Base-by-base conservation (phyloP, 2,797 vertebrate species). In the Mormyrops boulengeri region DNA sequence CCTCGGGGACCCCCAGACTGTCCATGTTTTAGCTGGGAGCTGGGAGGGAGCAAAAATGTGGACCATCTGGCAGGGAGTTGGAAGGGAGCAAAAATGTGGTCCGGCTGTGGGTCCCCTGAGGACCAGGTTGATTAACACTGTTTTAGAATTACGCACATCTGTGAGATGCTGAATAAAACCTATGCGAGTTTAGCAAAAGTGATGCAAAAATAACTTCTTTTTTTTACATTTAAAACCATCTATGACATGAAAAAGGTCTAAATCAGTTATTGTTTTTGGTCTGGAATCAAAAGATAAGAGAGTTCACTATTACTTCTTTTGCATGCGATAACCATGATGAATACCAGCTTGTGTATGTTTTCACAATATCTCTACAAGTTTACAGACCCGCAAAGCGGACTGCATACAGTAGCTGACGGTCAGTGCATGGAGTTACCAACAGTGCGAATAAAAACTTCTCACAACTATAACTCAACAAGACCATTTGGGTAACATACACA, bases 351-450 rank as follows among this genome's bases (percentile, higher is more conserved):
- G 47, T 22, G 19, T 11, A 85, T 49, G 19, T 85, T 85, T 52
- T 52, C 44, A 26, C 47, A 49, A 49, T 9, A 49, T 49, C 50
- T 49, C 82, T 85, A 50, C 47, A 49, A 4, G n/a, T 11, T 85
- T 85, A 52, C 49, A 52, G n/a, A 30, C 30, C 47, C 3, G 11
- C 44, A 86, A 90, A 91, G 88, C 84, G 80, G 91, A 88, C 49
- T 38, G 90, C 34, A 90, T 89, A 73, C 66, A 73, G 66, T 73
- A 89, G 92, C 82, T 90, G 57, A 73, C 91, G 52, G 53, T 53
- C 85, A 87, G 30, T 57, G 52, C 52, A 57, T 87, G 85, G 19
- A 87, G 53, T 87, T 55, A 55, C 4, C 30, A 87, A 55, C 53
- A 57, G 30, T 6, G 6, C 38, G 14, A 60, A 87, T 57, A 19